A percentile compares a stretch with the other conserved stretches of the same genome.
These are phyloP conservation scores for Catharus fuscescens DNA, from an alignment of 2,113 vertebrate genomes.

Conservation along the genomic window DNA sequence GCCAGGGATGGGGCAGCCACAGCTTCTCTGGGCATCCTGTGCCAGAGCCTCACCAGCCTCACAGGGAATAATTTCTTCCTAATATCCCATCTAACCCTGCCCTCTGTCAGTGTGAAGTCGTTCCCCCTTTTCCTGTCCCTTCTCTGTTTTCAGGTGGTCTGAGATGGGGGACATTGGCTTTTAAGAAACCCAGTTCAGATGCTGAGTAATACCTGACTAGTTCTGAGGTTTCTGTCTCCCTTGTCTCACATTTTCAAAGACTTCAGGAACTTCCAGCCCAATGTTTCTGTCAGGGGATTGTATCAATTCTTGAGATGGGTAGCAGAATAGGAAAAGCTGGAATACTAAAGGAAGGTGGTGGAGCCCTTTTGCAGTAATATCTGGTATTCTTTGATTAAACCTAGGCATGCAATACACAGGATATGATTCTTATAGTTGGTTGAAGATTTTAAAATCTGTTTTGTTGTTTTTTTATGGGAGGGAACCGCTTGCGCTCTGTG, in stretches of 20 bases:
- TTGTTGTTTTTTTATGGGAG: too few species aligned
- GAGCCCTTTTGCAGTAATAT: background rate
- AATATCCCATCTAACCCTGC: background rate
- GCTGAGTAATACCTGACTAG: background rate
- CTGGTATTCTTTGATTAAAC: background rate
- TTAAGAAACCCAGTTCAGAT: background rate
- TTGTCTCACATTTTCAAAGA: background rate
- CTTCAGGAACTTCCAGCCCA: background rate
- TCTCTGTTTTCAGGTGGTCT: background rate
- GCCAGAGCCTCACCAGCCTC: background rate
- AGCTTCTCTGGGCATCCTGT: background rate
- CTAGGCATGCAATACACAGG: background rate
- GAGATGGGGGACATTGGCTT: background rate
- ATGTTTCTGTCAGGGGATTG: background rate
- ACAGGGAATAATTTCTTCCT: background rate
- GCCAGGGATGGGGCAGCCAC: background rate
- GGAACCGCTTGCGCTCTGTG: background rate
- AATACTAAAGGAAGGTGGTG: background rate
- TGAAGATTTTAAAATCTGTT: background rate
- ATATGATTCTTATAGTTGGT: background rate
- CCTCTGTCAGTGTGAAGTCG: background rate
- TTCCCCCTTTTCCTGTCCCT: background rate
- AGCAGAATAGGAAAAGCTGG: background rate
- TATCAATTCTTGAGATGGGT: background rate
- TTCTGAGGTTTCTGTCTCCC: background rate